These are phyloP conservation scores for Scaptomyza flava DNA, from an alignment of 2,888 invertebrate genomes.

Conservation along the genomic window DNA sequence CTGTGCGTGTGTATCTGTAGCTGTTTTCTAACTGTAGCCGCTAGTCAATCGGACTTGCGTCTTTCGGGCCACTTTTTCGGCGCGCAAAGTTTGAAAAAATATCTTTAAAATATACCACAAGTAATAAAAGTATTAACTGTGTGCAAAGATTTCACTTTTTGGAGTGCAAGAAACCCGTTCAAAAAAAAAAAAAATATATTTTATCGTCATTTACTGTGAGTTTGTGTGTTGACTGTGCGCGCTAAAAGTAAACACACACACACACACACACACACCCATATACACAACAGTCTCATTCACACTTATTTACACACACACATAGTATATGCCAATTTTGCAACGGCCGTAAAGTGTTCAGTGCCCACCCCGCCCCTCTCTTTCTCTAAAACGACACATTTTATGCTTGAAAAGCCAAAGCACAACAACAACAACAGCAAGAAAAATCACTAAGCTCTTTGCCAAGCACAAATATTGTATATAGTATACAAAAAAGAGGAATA, in stretches of 20 bases:
- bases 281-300: constrained; percentile 23
- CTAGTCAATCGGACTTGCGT: constrained; percentile 59
- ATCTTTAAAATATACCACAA: not conserved
- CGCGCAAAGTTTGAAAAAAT: constrained; percentile 25
- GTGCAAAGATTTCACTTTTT: constrained; percentile 16
- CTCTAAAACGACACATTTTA: constrained; percentile 67
- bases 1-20: constrained; percentile 45
- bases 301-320: constrained; percentile 10
- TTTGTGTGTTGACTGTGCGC: constrained; percentile 58
- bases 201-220: no score
- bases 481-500: constrained; percentile 33
- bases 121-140: constrained; percentile 4
- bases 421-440: constrained; percentile 31
- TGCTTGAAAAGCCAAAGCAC: constrained; percentile 60
- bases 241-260: constrained; percentile 59
- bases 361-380: constrained; percentile 10
- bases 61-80: constrained; percentile 35
- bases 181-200: not conserved
- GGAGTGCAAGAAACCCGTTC: constrained; percentile 55
- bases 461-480: constrained; percentile 34
- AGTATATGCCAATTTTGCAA: constrained; percentile 33
- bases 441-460: constrained; percentile 62
- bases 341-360: constrained; percentile 68
- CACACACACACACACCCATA: constrained; percentile 38
- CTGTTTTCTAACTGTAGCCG: constrained; percentile 13